Evolutionary conservation across 2,113 vertebrate genomes (phyloP), one percentile per base, ranked within the genome.

Genomic region (Anseranas semipalmata): DNA sequence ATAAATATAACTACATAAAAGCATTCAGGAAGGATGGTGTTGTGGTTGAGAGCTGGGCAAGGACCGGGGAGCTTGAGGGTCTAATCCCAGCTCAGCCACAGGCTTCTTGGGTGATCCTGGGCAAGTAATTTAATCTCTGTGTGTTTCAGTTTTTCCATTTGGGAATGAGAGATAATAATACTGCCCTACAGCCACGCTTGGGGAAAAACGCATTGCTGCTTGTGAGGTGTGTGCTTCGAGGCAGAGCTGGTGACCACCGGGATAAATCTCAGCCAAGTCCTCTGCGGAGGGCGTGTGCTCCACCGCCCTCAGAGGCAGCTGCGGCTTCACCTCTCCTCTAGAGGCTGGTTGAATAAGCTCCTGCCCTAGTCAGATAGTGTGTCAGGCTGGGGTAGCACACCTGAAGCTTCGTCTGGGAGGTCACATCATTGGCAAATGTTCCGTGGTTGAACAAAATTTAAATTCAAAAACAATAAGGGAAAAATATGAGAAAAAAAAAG

Each of bases 1-100:
- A 97, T 95, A 97, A 96, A 95, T 96, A 96, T 97, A 96, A 95
- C 96, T 97, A 66, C 95, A 94, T 93, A 5, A 96, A 96, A 96
- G 96, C 93, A 10, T 79, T 93, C 71, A 67, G 94, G 96, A 92
- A 95, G 94, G 95, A 96, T 92, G 95, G 96, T 67, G 90, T 6
- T 96, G 95, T 95, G 96, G 95, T 96, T 94, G 33, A 85, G 94
- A 95, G 93, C 94, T 91, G 96, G 96, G 95, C 95, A 95, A 95
- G 92, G 77, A 13, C 84, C 65, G 70, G 65, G 77, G 48, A 95
- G 91, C 95, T 85, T 25, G 25, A 80, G 66, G 95, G 87, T 95
- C 84, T 96, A 96, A 96, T 97, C 92, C 94, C 91, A 79, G 74
- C 84, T 79, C 96, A 96, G 90, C 96, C 92, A 91, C 92, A 95